Evolutionary conservation across 2,113 vertebrate species (phyloP).

Genomic region (Rhinogobius similis): DNA sequence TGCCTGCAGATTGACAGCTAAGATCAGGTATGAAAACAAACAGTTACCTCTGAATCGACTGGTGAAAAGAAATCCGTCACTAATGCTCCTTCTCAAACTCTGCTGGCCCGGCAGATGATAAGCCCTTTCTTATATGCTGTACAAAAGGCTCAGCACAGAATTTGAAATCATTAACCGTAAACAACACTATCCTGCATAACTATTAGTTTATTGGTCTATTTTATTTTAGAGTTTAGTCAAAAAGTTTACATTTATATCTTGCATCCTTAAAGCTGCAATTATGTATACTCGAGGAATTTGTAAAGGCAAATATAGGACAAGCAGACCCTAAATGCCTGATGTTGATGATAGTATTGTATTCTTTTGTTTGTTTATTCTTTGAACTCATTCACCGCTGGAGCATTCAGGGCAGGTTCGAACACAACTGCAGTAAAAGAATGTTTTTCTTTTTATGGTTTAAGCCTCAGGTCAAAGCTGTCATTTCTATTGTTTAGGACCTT

Average conservation of each 20-base stretch:
- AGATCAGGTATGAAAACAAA: constrained; percentile 88
- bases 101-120: constrained; percentile 44
- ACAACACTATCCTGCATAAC: constrained; percentile 46
- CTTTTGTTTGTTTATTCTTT: constrained; percentile 65
- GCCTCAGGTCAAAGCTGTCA: constrained; percentile 49
- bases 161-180: constrained; percentile 65
- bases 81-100: constrained; percentile 62
- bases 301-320: constrained; percentile 46
- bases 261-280: constrained; percentile 52
- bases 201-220: neutral
- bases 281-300: constrained; percentile 34
- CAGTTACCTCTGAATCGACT: constrained; percentile 79
- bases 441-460: constrained; percentile 43
- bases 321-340: constrained; percentile 47
- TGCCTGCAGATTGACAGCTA: constrained; percentile 87
- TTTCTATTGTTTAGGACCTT: constrained; percentile 57
- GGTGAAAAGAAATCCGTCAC: constrained; percentile 77
- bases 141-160: constrained; percentile 41
- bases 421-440: constrained; percentile 55
- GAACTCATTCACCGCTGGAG: constrained; percentile 52
- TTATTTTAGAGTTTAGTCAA: neutral
- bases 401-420: constrained; percentile 69
- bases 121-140: constrained; percentile 35
- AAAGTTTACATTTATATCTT: constrained; percentile 16
- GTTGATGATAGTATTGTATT: constrained; percentile 60